Percentiles rank a stretch among this genome's conserved stretches.
Evolutionary conservation across 2,797 vertebrate species (phyloP).

Genomic region (Clarias platycephalus): DNA sequence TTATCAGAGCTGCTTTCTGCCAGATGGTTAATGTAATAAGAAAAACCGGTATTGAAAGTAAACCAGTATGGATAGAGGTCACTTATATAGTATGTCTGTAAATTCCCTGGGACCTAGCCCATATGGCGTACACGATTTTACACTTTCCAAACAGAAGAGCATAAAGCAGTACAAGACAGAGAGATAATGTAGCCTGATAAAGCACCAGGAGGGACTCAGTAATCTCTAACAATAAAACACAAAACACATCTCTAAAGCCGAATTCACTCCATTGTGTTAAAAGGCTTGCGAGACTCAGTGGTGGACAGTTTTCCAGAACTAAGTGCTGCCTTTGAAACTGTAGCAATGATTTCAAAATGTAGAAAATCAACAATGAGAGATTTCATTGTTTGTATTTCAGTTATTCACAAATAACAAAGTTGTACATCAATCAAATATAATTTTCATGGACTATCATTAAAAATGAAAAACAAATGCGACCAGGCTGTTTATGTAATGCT

Average conservation of each 20-base stretch:
- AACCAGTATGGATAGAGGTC: conserved; percentile 62
- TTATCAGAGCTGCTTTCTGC: conserved; percentile 1
- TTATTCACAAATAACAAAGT: not conserved
- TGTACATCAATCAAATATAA: not conserved
- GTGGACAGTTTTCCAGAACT: not conserved
- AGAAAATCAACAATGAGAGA: conserved; percentile 2
- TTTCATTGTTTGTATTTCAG: not conserved
- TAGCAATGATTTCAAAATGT: not conserved
- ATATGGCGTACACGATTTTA: not conserved
- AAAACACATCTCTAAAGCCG: not conserved
- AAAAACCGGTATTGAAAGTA: conserved; percentile 45
- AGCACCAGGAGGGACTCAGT: not conserved
- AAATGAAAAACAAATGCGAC: not conserved
- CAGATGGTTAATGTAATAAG: conserved; percentile 17
- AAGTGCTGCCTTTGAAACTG: not conserved
- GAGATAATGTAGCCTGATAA: not conserved
- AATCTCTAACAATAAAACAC: not conserved
- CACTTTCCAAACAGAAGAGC: not conserved
- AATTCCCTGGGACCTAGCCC: not conserved
- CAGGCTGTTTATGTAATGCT: not conserved
- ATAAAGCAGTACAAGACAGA: not conserved
- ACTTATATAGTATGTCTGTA: conserved; percentile 42
- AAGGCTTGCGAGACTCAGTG: not conserved
- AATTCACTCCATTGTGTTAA: not conserved
- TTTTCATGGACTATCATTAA: not conserved